These are phyloP conservation scores for Colossoma macropomum DNA, from an alignment of 2,113 vertebrate genomes.

Conservation along the genomic window DNA sequence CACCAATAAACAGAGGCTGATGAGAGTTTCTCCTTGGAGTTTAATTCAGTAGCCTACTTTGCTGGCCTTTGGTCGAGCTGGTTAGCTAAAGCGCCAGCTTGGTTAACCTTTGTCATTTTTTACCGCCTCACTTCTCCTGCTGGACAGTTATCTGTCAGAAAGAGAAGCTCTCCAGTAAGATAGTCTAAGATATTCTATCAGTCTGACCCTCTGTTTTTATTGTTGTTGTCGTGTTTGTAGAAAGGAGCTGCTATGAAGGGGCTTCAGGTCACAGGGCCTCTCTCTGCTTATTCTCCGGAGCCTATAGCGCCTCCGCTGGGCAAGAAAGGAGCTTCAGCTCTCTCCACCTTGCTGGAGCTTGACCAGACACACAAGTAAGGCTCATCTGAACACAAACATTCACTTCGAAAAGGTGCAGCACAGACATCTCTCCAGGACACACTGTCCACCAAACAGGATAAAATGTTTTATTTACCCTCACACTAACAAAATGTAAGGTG, in stretches of 20 bases:
- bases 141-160: neutral
- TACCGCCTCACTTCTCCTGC: too few species aligned
- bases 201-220: neutral
- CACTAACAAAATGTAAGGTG: too few species aligned
- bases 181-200: neutral
- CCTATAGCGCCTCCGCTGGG: constrained; percentile 83
- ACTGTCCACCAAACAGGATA: too few species aligned
- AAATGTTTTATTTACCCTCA: too few species aligned
- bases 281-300: constrained; percentile 83
- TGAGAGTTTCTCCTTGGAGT: too few species aligned
- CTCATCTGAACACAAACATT: neutral
- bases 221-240: constrained; percentile 61
- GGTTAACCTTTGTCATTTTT: too few species aligned
- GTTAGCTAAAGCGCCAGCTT: too few species aligned
- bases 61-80: too few species aligned
- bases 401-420: neutral
- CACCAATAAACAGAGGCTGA: too few species aligned
- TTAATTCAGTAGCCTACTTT: too few species aligned
- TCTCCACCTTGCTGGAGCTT: constrained; percentile 93
- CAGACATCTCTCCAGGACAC: too few species aligned
- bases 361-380: constrained; percentile 97
- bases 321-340: constrained; percentile 94
- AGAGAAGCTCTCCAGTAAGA: neutral
- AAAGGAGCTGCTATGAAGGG: constrained; percentile 91
- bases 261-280: constrained; percentile 84